These are phyloP conservation scores for Thera britannica DNA, from an alignment of 2,888 invertebrate species.

Conservation along the genomic window DNA sequence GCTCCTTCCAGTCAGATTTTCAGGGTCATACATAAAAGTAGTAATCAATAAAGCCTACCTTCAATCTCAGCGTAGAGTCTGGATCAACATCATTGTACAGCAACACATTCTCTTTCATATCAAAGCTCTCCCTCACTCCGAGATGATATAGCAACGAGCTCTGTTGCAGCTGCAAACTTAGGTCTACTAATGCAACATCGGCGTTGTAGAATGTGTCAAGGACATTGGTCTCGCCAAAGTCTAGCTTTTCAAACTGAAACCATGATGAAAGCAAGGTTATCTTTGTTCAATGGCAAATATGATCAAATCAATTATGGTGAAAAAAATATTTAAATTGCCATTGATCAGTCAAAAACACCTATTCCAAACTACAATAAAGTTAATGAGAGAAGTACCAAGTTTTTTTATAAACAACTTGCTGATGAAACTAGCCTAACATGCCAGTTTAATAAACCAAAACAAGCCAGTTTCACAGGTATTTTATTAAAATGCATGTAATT, in stretches of 20 bases:
- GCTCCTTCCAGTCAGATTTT: not conserved
- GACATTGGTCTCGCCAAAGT: constrained; percentile 98
- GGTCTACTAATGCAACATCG: constrained; percentile 97
- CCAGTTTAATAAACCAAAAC: too few relatives aligned
- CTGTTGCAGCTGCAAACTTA: constrained; percentile 96
- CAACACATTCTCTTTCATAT: constrained; percentile 97
- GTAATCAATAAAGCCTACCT: constrained; percentile 82
- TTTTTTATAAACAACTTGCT: too few relatives aligned
- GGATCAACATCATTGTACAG: constrained; percentile 95
- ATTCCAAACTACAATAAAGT: too few relatives aligned
- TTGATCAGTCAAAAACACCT: too few relatives aligned
- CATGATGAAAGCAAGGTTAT: not conserved
- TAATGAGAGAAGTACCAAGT: too few relatives aligned
- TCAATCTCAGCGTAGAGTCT: constrained; percentile 93
- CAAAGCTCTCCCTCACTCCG: constrained; percentile 98
- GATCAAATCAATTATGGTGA: too few relatives aligned
- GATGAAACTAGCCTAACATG: too few relatives aligned
- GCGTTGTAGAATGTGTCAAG: constrained; percentile 99
- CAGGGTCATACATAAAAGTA: not conserved
- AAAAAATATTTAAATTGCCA: too few relatives aligned
- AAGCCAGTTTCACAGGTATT: too few relatives aligned
- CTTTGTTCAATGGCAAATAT: not conserved
- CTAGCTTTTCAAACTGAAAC: constrained; percentile 96
- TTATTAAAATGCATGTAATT: too few relatives aligned
- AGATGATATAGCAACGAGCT: constrained; percentile 97